Conservation (phyloP, 2,888 invertebrate genomes). For the Erebia epiphron region DNA sequence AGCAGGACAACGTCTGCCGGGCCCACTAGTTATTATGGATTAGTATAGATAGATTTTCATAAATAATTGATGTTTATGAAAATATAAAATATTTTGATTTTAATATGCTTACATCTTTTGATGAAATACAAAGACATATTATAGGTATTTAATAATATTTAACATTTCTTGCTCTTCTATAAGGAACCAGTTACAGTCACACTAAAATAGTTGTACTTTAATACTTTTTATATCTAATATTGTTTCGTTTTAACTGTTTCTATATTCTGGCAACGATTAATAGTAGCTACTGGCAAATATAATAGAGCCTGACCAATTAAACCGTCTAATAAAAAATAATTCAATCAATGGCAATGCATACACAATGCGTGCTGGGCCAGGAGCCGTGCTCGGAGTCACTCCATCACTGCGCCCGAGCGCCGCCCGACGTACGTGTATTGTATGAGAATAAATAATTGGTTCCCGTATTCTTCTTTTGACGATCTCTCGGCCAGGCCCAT, state of each 20-base stretch:
- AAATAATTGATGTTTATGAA: no score
- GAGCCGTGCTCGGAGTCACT: slow-evolving; percentile 62
- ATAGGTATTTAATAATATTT: no score
- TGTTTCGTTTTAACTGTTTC: background rate
- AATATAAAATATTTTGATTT: no score
- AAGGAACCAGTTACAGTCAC: no score
- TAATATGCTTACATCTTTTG: no score
- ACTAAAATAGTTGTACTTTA: no score
- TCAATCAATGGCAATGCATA: slow-evolving; percentile 38
- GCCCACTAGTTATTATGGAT: no score
- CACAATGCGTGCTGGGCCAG: slow-evolving; percentile 39
- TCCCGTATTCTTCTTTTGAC: slow-evolving; percentile 80
- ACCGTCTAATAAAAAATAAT: slow-evolving; percentile 31
- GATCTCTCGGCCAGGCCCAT: slow-evolving; percentile 76
- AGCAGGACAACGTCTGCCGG: no score
- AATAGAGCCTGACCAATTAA: slow-evolving; percentile 31
- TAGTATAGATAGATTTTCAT: no score
- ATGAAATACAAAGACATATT: no score
- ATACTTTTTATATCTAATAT: background rate
- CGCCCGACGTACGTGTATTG: slow-evolving; percentile 76
- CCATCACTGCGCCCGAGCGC: slow-evolving; percentile 70
- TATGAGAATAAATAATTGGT: slow-evolving; percentile 80
- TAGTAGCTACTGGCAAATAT: background rate
- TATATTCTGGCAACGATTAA: background rate
- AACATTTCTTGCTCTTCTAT: no score